Percentiles rank a stretch among this genome's conserved stretches.
Evolutionary conservation across 2,797 vertebrate genomes (phyloP).

Genomic region (Erpetoichthys calabaricus): DNA sequence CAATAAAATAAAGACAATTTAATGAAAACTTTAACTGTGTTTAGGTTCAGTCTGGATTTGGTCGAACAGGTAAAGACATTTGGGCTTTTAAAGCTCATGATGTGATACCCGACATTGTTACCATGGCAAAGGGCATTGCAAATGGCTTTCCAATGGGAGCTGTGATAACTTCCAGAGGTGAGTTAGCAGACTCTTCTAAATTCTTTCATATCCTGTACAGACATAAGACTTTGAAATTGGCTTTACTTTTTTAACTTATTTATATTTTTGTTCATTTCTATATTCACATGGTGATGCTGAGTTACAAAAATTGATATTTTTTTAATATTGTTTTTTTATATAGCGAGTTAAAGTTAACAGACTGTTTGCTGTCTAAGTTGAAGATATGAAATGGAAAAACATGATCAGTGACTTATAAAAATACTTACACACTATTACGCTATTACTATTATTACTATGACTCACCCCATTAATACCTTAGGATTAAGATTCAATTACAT

Average conservation of each 20-base stretch:
- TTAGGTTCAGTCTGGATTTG: slow-evolving; percentile 93
- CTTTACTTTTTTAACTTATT: background rate
- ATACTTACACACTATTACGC: too few relatives aligned
- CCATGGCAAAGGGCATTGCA: slow-evolving; percentile 86
- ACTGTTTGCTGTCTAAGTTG: too few relatives aligned
- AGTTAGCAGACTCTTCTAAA: background rate
- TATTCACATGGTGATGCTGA: background rate
- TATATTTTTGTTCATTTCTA: background rate
- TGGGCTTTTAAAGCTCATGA: slow-evolving; percentile 86
- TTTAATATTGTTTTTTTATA: too few relatives aligned
- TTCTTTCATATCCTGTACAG: too few relatives aligned
- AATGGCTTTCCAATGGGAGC: slow-evolving; percentile 92
- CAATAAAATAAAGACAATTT: too few relatives aligned
- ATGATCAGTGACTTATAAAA: too few relatives aligned
- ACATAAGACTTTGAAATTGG: too few relatives aligned
- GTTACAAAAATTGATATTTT: background rate
- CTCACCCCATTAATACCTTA: too few relatives aligned
- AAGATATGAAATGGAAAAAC: too few relatives aligned
- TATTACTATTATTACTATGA: too few relatives aligned
- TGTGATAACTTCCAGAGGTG: slow-evolving; percentile 79
- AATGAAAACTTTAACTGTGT: background rate
- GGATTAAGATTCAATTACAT: too few relatives aligned
- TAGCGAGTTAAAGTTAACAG: too few relatives aligned
- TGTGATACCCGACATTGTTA: slow-evolving; percentile 80
- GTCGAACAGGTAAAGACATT: slow-evolving; percentile 76